Base-by-base conservation (phyloP, 1,140 invertebrate genomes). In the Drosophila azteca region DNA sequence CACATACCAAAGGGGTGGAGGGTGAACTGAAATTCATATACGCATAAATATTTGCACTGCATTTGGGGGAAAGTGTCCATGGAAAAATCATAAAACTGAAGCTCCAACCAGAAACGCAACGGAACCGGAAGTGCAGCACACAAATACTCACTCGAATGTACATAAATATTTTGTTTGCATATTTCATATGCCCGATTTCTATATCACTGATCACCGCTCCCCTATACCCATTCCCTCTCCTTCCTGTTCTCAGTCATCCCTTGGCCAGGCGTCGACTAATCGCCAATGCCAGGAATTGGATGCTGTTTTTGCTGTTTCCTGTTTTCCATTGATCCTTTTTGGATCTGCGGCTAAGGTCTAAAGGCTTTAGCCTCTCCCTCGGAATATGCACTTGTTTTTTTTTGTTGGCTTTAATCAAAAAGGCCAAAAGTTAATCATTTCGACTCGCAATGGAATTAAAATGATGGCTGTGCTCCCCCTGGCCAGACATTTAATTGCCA, bases 31-130 rank as follows among this genome's bases (percentile, higher is more conserved):
- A 70, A 69, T 74, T 46, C 72, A 77, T 70, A 70, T 61, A 81
- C 78, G 73, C 79, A 82, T 82, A 82, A 77, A 81, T 81, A 81
- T 81, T 81, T 81, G 67, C 67, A 59, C 54, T 81, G 67, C 67
- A 77, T 81, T 77, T 81, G 52, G 35, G 35, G 35, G 65, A 69
- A 77, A 82, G 77, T 73, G 48, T 71, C 73, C 72, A 69, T 55
- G 51, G 54, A 51, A 55, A 48, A 64, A 45, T 63, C 66, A 62
- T 44, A 54, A 62, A 17, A 51, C 44, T 57, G 46, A 62, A 48
- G 45, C 17, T 20, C 17, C 22, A 41, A 48, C 44, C 58, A 62
- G 62, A 66, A 70, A 71, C 66, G 57, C 61, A 82, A 59, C 73
- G 79, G 79, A 82, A 82, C 66, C 79, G 79, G 79, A 82, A 74